A percentile compares a stretch with the other conserved stretches of the same genome.
phyloP scores from a whole-genome alignment of 2,888 invertebrate species.

The Protophormia terraenovae region DNA sequence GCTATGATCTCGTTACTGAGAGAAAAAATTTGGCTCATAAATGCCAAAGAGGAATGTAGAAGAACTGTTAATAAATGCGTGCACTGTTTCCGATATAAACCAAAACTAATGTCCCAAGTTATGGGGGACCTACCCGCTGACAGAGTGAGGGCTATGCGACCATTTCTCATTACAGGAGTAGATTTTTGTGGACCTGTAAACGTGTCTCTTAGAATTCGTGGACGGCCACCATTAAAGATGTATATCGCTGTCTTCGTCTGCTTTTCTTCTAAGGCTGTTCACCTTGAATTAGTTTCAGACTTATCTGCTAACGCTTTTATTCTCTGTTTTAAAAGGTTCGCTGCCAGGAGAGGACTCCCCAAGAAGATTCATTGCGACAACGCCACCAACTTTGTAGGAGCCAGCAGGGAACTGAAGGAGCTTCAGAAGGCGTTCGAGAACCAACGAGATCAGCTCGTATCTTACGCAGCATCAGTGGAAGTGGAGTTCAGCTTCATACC shows the following conservation, averaged over 20 bases:
- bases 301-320: conserved; percentile 28
- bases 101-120: background rate
- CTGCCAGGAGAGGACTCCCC: conserved; percentile 37
- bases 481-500: conserved; percentile 47
- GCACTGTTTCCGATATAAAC: background rate
- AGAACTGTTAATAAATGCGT: background rate
- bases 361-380: conserved; percentile 56
- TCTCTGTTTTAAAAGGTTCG: conserved; percentile 56
- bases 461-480: conserved; percentile 12
- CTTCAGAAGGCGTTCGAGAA: background rate
- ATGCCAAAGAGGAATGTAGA: background rate
- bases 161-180: background rate
- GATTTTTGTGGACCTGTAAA: background rate
- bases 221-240: background rate
- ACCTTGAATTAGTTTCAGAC: background rate
- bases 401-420: background rate
- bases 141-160: background rate
- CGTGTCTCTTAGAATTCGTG: background rate
- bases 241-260: background rate
- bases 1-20: background rate
- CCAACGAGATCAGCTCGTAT: background rate
- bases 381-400: conserved; percentile 60
- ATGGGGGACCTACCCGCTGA: background rate
- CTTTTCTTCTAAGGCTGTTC: background rate
- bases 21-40: background rate